A percentile compares a stretch with the other conserved stretches of the same genome.
Conservation (phyloP, 2,888 invertebrate species). For the Chloromyia formosa region DNA sequence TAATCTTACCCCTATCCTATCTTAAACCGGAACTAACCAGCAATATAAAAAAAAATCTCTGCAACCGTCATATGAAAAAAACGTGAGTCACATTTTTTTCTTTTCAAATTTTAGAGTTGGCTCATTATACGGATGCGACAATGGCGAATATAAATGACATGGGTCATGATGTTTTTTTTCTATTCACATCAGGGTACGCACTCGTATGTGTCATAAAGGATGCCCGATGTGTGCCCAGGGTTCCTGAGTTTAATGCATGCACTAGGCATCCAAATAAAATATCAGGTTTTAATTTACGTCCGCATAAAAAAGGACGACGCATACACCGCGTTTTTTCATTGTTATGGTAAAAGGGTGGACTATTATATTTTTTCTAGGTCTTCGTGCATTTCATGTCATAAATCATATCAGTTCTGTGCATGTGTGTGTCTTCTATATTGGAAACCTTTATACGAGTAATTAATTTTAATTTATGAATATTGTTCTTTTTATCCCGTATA, state of each 20-base stretch:
- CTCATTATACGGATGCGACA: conserved; percentile 41
- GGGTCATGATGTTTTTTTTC: conserved; percentile 38
- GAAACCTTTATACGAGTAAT: conserved; percentile 40
- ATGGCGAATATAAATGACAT: conserved; percentile 31
- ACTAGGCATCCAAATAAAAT: conserved; percentile 33
- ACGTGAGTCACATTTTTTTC: conserved; percentile 46
- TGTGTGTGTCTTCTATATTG: conserved; percentile 28
- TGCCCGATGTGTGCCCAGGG: conserved; percentile 32
- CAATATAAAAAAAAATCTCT: conserved; percentile 31
- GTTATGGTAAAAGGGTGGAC: conserved; percentile 36
- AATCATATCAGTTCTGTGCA: conserved; percentile 2
- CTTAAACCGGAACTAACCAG: conserved; percentile 46
- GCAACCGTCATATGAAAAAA: conserved; percentile 29
- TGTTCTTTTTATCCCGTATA: conserved; percentile 37
- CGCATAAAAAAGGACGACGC: conserved; percentile 36
- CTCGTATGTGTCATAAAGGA: conserved; percentile 7
- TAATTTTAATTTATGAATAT: conserved; percentile 49
- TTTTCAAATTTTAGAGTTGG: conserved; percentile 26
- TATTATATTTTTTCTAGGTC: conserved; percentile 24
- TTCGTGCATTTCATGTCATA: conserved; percentile 4
- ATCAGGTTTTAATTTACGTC: conserved; percentile 42
- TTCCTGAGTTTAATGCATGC: conserved; percentile 3
- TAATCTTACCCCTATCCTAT: conserved; percentile 47
- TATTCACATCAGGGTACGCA: conserved; percentile 17
- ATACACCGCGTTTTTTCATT: conserved; percentile 5